Base-by-base conservation (phyloP, 2,888 invertebrate species). In the Andrena minutula region DNA sequence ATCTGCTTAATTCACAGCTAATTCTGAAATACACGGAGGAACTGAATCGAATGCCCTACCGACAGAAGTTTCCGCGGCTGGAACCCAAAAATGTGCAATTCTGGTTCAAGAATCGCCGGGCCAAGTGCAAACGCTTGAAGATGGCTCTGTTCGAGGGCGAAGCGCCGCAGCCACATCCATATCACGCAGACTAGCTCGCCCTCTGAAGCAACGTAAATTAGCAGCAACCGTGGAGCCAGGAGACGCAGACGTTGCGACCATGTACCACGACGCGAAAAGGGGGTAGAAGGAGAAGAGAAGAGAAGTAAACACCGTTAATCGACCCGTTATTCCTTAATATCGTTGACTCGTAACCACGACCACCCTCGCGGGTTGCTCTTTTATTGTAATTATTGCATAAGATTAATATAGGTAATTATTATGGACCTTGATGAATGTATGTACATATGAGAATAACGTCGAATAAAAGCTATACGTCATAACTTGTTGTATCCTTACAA, bases 71-170 rank as follows among this genome's bases (percentile, higher is more conserved):
- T 94, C 99, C 99, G 0, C 97, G 98, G n/a, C 95, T 99, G 84
- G 99, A 99, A 94, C 98, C 99, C 60, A 99, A 99, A 95, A 99
- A 99, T 94, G 99, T 99, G 87, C 99, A 99, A 94, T 99, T 99
- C 94, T 99, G 99, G 99, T 99, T 99, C 95, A 99, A 99, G 94
- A 99, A 99, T 94, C 97, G 99, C 60, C 96, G 99, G 77, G 99
- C 99, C 89, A 99, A 99, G 94, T 99, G 99, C 94, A 99, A 99
- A 95, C 96, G 99, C 80, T 95, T 99, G 92, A 98, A 98, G 94
- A 98, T 98, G 97, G 97, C 98, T 0, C 94, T 98, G 60, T 98
- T 97, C 92, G 98, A 98, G 92, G 96, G 95, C 58, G 95, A 96
- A 71, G 95, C 96, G n/a, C 95, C 96, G 1, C 95, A 96, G 47